Evolutionary conservation across 2,888 invertebrate genomes (phyloP), one percentile per base, ranked within the genome.

Genomic region (Epinotia brunnichana): DNA sequence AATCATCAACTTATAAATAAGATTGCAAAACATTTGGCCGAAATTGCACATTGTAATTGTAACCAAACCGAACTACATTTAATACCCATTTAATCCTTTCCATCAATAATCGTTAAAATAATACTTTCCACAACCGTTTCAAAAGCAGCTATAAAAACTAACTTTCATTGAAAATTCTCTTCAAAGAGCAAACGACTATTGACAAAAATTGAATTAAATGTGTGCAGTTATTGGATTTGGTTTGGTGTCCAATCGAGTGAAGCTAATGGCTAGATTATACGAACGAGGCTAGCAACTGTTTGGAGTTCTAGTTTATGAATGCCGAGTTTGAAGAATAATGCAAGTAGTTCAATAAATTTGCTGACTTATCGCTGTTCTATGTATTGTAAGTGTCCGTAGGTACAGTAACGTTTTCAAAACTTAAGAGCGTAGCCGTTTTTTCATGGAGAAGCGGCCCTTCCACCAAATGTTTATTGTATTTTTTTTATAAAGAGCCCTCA

Each of bases 141-240:
- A n/a, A 35, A 57, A 66, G 39, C 41, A 54, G 61, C 71, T 57
- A 72, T 72, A 72, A 72, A 72, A 72, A 67, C 19, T 67, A 66
- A 71, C 61, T 72, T 68, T 24, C 60, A 72, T 62, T 67, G 72
- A 61, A 68, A 68, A 68, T 62, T 71, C 54, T 67, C 54, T 72
- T 67, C 48, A 72, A 62, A 72, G 72, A 61, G 72, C 72, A 72
- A 72, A 72, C 72, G 72, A 61, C 67, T 56, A 62, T 67, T 72
- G 72, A 72, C 72, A 70, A 59, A 60, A 59, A 70, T 70, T 70
- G 64, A 41, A 66, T 51, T 66, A 66, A 66, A 70, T 70, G 70
- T 64, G 63, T 70, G 44, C 56, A 70, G 70, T 70, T 70, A 72
- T 72, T 61, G 71, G 54, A 67, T 72, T 67, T 61, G 51, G 71